These are phyloP conservation scores for Syrrhaptes paradoxus DNA, from an alignment of 2,113 vertebrate genomes.

Conservation along the genomic window DNA sequence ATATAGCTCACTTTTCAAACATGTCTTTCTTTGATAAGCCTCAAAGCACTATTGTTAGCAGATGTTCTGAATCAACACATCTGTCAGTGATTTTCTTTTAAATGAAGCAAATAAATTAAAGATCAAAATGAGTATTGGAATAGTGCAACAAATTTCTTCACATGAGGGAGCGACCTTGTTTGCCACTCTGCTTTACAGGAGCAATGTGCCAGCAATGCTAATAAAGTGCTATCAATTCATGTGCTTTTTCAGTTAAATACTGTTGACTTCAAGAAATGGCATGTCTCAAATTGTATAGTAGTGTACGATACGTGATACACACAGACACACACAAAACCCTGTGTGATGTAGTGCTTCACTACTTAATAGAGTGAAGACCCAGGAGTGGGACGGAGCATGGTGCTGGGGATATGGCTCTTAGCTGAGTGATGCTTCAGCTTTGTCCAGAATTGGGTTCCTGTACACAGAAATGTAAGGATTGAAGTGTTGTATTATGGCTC, in stretches of 20 bases:
- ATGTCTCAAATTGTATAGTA: not conserved
- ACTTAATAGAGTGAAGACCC: not conserved
- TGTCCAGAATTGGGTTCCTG: not conserved
- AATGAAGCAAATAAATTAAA: constrained; percentile 57
- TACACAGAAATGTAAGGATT: not conserved
- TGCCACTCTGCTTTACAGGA: constrained; percentile 34
- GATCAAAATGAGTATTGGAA: constrained; percentile 48
- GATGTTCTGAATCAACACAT: not conserved
- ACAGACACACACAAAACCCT: not conserved
- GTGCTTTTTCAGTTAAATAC: constrained; percentile 30
- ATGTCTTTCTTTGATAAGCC: constrained; percentile 7
- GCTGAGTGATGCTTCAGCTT: not conserved
- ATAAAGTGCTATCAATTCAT: constrained; percentile 33
- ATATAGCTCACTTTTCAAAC: constrained; percentile 1
- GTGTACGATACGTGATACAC: not conserved
- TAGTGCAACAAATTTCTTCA: constrained; percentile 33
- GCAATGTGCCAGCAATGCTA: constrained; percentile 27
- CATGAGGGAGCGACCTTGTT: constrained; percentile 16
- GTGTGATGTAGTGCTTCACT: not conserved
- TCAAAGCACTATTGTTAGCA: constrained; percentile 7
- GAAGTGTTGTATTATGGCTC: accelerated
- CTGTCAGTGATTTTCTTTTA: not conserved
- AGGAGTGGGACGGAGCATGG: not conserved
- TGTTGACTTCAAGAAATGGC: not conserved
- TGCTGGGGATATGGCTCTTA: accelerated